phyloP scores from a whole-genome alignment of 2,797 vertebrate genomes.

The Morus bassanus region DNA sequence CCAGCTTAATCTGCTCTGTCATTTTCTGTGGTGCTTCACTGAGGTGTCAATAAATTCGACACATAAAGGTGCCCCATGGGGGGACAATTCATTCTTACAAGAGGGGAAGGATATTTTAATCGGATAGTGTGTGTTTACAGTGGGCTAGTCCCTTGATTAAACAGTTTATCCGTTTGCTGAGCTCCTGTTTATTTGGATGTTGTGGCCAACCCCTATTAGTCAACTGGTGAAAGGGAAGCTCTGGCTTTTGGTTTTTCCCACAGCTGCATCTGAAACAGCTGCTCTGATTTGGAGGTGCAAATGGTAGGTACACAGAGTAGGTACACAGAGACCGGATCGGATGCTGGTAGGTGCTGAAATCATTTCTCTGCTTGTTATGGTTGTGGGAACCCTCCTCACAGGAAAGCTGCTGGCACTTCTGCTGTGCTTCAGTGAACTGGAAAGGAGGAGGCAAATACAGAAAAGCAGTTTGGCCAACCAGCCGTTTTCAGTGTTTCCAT shows the following conservation, averaged over 20 bases:
- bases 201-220: neutral
- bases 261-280: neutral
- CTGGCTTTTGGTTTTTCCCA: neutral
- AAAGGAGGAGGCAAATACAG: neutral
- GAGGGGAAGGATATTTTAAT: neutral
- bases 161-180: neutral
- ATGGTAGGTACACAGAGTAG: neutral
- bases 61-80: neutral
- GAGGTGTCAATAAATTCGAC: neutral
- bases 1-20: fast-evolving
- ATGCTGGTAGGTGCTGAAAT: fast-evolving
- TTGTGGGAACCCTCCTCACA: neutral
- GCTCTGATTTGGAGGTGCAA: neutral
- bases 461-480: neutral
- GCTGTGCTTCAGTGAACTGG: neutral
- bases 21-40: neutral
- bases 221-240: neutral
- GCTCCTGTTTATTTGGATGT: neutral
- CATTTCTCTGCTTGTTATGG: neutral
- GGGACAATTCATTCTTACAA: neutral
- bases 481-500: neutral
- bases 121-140: neutral
- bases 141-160: neutral
- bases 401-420: neutral
- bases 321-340: neutral